Evolutionary conservation across 2,797 vertebrate species (phyloP), one percentile per base, ranked within the genome.

Genomic region (Hyperoplus immaculatus): DNA sequence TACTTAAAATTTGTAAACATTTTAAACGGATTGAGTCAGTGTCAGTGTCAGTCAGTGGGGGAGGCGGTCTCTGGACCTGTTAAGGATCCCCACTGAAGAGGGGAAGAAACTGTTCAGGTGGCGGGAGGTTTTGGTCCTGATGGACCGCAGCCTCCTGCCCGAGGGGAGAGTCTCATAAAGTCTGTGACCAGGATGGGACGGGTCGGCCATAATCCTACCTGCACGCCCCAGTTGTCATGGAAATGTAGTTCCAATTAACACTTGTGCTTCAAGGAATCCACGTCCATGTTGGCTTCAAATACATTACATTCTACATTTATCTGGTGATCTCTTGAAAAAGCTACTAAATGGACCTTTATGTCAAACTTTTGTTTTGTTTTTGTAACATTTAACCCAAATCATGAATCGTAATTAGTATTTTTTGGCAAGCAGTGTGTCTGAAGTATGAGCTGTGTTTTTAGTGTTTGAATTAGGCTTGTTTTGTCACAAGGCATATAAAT

Each of bases 391-490:
- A 29, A 29, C 29, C 29, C 56, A 5, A 63, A 15, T 43, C 9
- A 38, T 46, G 15, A 16, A 9, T 4, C 3, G 15, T 3, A 47
- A 15, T 7, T 12, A 21, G 41, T 57, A 4, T 15, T 57, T 41
- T 42, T 53, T 5, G 8, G 10, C 13, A 16, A 43, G 0, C n/a
- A 3, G 1, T 49, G 57, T 36, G 18, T 39, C 13, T 13, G 1
- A 11, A 57, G 5, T 21, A 42, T 49, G 42, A 59, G 16, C 39
- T 42, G 51, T 59, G 64, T 7, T 68, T 62, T 55, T 53, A 29
- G 65, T 16, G 29, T 75, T 78, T 36, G 12, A 16, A 51, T 29
- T 53, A 18, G 15, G 14, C 15, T 63, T 59, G n/a, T 62, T 12
- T 41, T 70, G 14, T 55, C 3, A 67, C 43, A 18, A 21, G 14